Evolutionary conservation across 92 coral and sea anemone species (phyloP).

Genomic region (Parazoanthus atlanticus): DNA sequence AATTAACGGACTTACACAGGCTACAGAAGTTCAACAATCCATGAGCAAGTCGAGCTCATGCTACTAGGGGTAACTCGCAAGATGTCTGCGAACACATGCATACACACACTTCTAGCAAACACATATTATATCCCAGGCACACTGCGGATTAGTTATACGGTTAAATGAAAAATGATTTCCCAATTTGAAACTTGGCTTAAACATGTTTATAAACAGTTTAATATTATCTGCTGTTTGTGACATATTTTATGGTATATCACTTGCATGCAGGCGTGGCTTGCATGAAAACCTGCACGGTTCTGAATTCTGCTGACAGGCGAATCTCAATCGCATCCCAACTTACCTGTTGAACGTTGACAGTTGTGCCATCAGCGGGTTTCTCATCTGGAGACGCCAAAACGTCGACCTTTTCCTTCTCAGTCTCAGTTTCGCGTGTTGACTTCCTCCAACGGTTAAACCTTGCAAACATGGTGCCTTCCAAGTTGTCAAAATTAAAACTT

Average conservation of each 20-base stretch:
- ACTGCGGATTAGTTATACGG: too few species aligned
- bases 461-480: slow-evolving; percentile 26
- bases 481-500: slow-evolving; percentile 1
- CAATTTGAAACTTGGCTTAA: too few species aligned
- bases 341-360: background rate
- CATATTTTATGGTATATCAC: background rate
- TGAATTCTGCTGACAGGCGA: background rate
- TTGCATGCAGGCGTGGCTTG: background rate
- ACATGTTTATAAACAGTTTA: too few species aligned
- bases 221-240: too few species aligned
- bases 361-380: background rate
- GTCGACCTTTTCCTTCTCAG: background rate
- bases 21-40: too few species aligned
- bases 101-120: too few species aligned
- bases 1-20: too few species aligned
- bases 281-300: background rate
- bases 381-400: background rate
- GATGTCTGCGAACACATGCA: too few species aligned
- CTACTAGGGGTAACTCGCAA: too few species aligned
- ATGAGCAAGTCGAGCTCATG: too few species aligned
- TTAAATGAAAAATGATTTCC: too few species aligned
- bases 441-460: slow-evolving; percentile 25
- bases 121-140: too few species aligned
- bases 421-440: background rate
- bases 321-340: background rate